Conservation (phyloP, 2,113 vertebrate species). For the Carassius auratus region DNA sequence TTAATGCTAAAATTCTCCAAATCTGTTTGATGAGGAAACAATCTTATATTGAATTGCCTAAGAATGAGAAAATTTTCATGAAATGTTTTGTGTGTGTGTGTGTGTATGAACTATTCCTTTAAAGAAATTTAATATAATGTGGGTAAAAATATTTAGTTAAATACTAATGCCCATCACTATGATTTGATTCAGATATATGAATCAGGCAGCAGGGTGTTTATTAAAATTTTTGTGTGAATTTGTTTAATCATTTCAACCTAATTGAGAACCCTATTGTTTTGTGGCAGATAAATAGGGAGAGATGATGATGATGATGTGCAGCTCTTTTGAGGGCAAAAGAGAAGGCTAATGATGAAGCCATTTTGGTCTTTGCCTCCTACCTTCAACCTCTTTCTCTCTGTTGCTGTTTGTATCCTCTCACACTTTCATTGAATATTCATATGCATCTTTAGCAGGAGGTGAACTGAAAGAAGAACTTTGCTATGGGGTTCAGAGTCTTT, state of each 20-base stretch:
- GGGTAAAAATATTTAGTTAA: neutral
- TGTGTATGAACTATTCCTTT: neutral
- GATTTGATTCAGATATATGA: neutral
- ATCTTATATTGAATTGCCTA: too few relatives aligned
- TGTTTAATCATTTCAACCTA: neutral
- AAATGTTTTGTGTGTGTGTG: too few relatives aligned
- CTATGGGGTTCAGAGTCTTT: neutral
- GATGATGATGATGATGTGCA: neutral
- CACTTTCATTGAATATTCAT: conserved; percentile 46
- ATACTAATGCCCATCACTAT: neutral
- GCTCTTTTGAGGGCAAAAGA: conserved; percentile 5
- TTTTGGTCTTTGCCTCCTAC: conserved; percentile 12
- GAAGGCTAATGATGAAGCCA: conserved; percentile 26
- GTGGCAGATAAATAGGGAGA: neutral
- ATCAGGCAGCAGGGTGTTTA: neutral
- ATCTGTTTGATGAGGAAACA: neutral
- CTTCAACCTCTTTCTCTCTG: conserved; percentile 47
- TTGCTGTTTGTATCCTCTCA: conserved; percentile 62
- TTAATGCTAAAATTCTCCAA: neutral
- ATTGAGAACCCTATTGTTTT: neutral
- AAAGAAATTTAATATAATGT: neutral
- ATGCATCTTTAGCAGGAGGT: conserved; percentile 11
- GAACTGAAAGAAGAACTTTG: conserved; percentile 23
- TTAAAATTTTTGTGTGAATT: neutral
- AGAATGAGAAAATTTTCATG: too few relatives aligned